Base-by-base conservation (phyloP, 2,113 vertebrate genomes). In the Limanda limanda region DNA sequence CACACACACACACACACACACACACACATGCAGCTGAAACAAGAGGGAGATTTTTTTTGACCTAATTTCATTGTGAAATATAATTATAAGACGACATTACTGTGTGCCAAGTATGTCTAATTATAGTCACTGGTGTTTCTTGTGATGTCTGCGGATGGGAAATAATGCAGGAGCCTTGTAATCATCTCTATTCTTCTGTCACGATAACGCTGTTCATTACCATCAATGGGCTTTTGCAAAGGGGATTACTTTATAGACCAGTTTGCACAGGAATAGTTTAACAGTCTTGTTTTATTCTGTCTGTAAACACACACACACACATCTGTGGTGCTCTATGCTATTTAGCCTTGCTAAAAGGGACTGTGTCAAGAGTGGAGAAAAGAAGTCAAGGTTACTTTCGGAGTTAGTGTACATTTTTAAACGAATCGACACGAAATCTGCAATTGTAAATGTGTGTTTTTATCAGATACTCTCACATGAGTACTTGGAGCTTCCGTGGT, bases 51-150 rank as follows among this genome's bases (percentile, higher is more conserved):
- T n/a, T n/a, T n/a, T 51, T 8, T n/a, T 52, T 31, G 47, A 68
- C 67, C 72, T 73, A 48, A 78, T 82, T 85, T 63, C 35, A 78
- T 57, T 59, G 72, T 74, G 71, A n/a, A 54, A n/a, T 54, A 20
- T n/a, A 9, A 88, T 92, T 89, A 87, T 66, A 45, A 89, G 67
- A 71, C 78, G 71, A 79, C 71, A 75, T 88, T 84, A 88, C 84
- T 88, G 68, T 77, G 67, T 84, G 68, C 57, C 55, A 48, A 84
- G 78, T 73, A 71, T 17, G n/a, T 92, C 78, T 89, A 85, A 92
- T 93, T 92, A 82, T 65, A 75, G 84, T 92, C 91, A 88, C 78
- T 84, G 77, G 74, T 89, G 83, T 68, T 74, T 64, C 65, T 71
- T 69, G 58, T 69, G 40, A 62, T 76, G 78, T 76, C 84, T 76